A percentile compares a stretch with the other conserved stretches of the same genome.
Evolutionary conservation across 2,797 vertebrate genomes (phyloP).

Genomic region (Numenius phaeopus): DNA sequence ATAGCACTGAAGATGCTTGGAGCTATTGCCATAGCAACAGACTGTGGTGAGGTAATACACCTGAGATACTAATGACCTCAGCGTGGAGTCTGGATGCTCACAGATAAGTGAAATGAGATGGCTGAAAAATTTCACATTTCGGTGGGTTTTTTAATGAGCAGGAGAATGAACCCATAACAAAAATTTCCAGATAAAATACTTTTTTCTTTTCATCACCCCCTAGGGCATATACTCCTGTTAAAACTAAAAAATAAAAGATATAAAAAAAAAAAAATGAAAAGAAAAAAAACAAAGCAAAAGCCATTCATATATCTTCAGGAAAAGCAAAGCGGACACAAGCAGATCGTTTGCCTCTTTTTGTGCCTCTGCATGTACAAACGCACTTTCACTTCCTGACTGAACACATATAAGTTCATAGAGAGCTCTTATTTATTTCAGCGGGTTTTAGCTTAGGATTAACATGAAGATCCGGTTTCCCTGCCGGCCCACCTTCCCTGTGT

Average conservation of each 20-base stretch:
- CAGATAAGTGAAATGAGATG: slow-evolving; percentile 9
- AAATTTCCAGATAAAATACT: neutral
- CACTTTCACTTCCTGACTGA: neutral
- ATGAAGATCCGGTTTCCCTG: neutral
- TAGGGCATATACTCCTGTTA: neutral
- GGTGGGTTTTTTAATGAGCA: neutral
- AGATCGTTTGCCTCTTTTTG: neutral
- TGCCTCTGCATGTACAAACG: neutral
- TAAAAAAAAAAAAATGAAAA: too few relatives aligned
- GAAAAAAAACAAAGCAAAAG: neutral
- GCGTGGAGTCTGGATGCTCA: neutral
- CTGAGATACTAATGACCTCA: slow-evolving; percentile 62
- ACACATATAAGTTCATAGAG: neutral
- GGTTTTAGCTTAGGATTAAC: neutral
- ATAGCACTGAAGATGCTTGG: neutral
- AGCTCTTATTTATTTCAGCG: neutral
- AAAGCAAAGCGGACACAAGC: slow-evolving; percentile 34
- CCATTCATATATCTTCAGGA: neutral
- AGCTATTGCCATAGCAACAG: slow-evolving; percentile 65
- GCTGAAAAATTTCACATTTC: neutral
- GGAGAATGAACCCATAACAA: neutral
- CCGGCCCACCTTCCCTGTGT: neutral
- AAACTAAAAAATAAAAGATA: neutral
- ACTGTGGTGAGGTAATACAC: slow-evolving; percentile 54
- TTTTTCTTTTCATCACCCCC: neutral